Evolutionary conservation across 2,113 vertebrate genomes (phyloP).

Genomic region (Mandrillus leucophaeus): DNA sequence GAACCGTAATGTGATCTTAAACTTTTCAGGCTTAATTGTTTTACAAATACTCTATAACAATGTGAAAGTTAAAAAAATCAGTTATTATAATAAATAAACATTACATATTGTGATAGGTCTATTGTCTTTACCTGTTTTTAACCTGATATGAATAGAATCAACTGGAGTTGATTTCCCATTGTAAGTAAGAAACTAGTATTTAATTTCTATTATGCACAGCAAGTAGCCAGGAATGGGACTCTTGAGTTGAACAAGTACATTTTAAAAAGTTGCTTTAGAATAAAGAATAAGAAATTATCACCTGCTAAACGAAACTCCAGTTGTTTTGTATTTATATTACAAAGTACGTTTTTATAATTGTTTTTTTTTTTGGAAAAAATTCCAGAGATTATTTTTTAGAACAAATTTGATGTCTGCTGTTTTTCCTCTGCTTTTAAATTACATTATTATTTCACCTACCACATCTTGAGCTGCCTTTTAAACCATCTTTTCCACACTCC

Average conservation of each 20-base stretch:
- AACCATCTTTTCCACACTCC: background rate
- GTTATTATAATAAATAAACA: constrained; percentile 6
- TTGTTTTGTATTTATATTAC: background rate
- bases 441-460: background rate
- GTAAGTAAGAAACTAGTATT: constrained; percentile 25
- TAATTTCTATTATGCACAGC: constrained; percentile 9
- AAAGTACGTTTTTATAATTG: constrained; percentile 30
- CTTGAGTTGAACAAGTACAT: background rate
- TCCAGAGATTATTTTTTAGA: background rate
- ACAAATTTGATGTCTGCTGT: background rate
- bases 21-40: constrained; percentile 32
- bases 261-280: constrained; percentile 11
- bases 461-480: background rate
- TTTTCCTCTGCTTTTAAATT: constrained; percentile 14
- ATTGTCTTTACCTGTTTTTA: constrained; percentile 2
- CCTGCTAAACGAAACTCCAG: background rate
- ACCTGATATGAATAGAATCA: background rate
- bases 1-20: background rate
- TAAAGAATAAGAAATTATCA: constrained; percentile 17
- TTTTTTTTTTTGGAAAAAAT: constrained; percentile 34
- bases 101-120: background rate
- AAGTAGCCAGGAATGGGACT: constrained; percentile 4
- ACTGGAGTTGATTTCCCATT: background rate
- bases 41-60: constrained; percentile 35
- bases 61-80: background rate